Evolutionary conservation across 2,888 invertebrate species (phyloP), one percentile per base, ranked within the genome.

Genomic region (Amblyjoppa proteus): DNA sequence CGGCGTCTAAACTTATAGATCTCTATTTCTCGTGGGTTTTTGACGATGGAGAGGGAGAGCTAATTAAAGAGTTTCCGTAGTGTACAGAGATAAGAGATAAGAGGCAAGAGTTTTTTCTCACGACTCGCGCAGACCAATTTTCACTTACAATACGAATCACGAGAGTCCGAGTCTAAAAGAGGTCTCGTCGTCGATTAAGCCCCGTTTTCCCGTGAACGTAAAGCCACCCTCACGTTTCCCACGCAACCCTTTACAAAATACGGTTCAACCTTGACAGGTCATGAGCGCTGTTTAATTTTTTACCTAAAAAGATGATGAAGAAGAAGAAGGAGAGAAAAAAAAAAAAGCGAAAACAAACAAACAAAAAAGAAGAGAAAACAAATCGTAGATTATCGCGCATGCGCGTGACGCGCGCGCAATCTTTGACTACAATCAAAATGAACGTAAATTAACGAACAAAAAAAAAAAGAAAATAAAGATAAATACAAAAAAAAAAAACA

Each of bases 71-170:
- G 68, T 80, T 80, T 83, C 45, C 83, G 71, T 86, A 83, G 80
- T 77, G 76, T 86, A 82, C 51, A 77, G 53, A 81, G 69, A 75
- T 83, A 83, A 77, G 53, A 81, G 69, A 75, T 83, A 83, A 86
- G 83, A 78, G 78, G 81, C 81, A 86, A 84, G 81, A 84, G 86
- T 79, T 84, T 66, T 80, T 84, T 86, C 81, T 78, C 79, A 84
- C 71, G 84, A 86, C 84, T 86, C 86, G 84, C 76, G 86, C 84
- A 86, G 86, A 86, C 86, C 86, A 86, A 84, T 84, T 84, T 84
- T 84, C 84, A 79, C 86, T 78, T 84, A 79, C 82, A 75, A 81
- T 81, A 85, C 70, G 74, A 85, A 69, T 78, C 78, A 82, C 31
- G 31, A 28, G 58, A 56, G 53, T 20, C 70, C 83, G 76, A 83